Base-by-base conservation (phyloP, 2,113 vertebrate genomes). In the Abramis brama region DNA sequence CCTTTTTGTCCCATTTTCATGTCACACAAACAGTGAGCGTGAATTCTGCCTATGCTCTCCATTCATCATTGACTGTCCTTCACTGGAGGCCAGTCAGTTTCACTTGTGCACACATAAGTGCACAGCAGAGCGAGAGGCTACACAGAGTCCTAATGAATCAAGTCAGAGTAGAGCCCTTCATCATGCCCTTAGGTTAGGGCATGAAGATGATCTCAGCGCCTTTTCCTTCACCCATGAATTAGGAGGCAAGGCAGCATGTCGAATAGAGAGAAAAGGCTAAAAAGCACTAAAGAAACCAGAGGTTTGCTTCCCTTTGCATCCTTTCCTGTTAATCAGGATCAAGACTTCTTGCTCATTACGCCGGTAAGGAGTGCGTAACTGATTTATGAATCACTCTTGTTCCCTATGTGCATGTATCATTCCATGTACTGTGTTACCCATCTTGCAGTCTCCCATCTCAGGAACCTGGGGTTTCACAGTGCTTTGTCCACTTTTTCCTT, bases 121-220 rank as follows among this genome's bases (percentile, higher is more conserved):
- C 80, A 82, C 62, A 70, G 45, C 80, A 82, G 62, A 82, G 80
- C 80, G 80, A 82, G 80, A 70, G 80, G 80, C 80, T 82, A 82
- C 80, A 52, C 15, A 6, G 43, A 82, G 80, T 82, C 80, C 80
- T 82, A 82, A 82, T 82, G 80, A 70, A 82, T 82, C 80, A 82
- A 82, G 62, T 82, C 80, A 70, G 80, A 36, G 43, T 70, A 52
- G 5, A 82, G 79, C 60, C 45, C 62, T 82, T 66, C 80, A 82
- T 70, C 80, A 52, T 82, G 47, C 60, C 80, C 80, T n/a, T 66
- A 70, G 64, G 80, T 82, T 70, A 33, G 80, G 27, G n/a, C 64
- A 52, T 52, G 21, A 55, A 70, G 79, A 82, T 27, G 45, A 82
- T 82, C 79, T 82, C 62, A 82, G 79, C 45, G 45, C 79, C 62